Evolutionary conservation across 2,888 invertebrate genomes (phyloP), one percentile per base, ranked within the genome.

Genomic region (Idaea biselata): DNA sequence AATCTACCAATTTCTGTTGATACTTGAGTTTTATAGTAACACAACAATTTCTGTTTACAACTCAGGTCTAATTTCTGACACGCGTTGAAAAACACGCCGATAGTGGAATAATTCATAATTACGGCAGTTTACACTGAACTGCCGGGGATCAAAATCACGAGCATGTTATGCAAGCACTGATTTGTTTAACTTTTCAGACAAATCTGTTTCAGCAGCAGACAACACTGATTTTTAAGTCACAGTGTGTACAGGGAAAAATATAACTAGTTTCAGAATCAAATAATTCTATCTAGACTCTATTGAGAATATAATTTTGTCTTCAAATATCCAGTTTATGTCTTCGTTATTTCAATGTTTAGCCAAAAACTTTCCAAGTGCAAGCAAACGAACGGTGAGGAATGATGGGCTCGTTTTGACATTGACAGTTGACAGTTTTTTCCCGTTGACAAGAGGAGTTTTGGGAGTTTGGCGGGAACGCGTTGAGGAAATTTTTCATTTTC

Each of bases 21-120:
- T 65, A 74, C 68, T 59, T 73, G 70, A 64, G 69, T 71, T 69
- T 74, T 81, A 68, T 64, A 73, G 70, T 75, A 79, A 64, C 76
- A 77, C 68, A 80, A 68, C 60, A 86, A 62, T 71, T 80, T 84
- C 60, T 75, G 75, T 60, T 79, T 76, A 44, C 79, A 68, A 63
- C 76, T 75, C 66, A 75, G 73, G 68, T 88, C 83, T 71, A 86
- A 73, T 79, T 83, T 89, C 67, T 82, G 68, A 74, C 79, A 86
- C 63, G 80, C 77, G 63, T 78, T 82, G 60, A 87, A 69, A 66
- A 86, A 68, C 67, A 81, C 66, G 78, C 77, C 80, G 62, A 83
- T 67, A 79, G 79, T 83, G 60, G 81, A 81, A 81, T 73, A 81
- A 86, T 84, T 89, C 91, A 91, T 91, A 78, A 74, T 87, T 83